A percentile compares a stretch with the other conserved stretches of the same genome.
Conservation (phyloP, 2,797 vertebrate species). For the Columba guinea region DNA sequence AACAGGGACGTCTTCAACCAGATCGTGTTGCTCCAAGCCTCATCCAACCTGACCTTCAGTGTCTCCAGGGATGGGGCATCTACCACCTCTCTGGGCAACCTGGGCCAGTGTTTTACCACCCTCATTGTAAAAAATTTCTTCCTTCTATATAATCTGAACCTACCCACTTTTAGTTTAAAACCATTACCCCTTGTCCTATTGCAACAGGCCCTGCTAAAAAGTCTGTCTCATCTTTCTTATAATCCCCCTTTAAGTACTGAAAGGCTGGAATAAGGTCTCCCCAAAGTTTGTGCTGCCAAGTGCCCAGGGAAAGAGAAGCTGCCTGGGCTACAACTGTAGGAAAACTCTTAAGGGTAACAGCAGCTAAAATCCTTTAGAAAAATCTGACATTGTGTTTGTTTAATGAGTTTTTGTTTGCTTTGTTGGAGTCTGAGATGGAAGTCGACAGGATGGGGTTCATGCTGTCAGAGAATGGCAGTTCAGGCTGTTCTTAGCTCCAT, state of each 20-base stretch:
- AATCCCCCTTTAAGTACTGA: not conserved
- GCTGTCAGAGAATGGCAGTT: not conserved
- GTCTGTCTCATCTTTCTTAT: not conserved
- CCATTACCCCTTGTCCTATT: not conserved
- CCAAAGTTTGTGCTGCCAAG: not conserved
- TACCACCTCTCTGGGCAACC: not conserved
- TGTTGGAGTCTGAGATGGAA: not conserved
- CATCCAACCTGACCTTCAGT: rapidly evolving
- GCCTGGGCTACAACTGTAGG: not conserved
- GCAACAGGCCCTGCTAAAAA: not conserved
- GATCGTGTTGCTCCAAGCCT: not conserved
- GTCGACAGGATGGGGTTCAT: not conserved
- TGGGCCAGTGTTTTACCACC: not conserved
- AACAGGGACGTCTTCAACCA: not conserved
- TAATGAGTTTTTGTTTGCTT: not conserved
- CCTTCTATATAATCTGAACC: not conserved
- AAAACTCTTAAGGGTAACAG: not conserved
- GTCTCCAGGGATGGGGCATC: not conserved
- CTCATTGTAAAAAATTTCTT: not conserved
- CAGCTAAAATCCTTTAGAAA: not conserved
- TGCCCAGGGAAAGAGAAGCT: not conserved
- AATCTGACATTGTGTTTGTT: not conserved
- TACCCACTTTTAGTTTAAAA: not conserved
- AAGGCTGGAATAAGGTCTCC: not conserved
- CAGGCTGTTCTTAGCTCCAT: not conserved